phyloP scores from a whole-genome alignment of 1,140 invertebrate genomes.

The Himalopsyche phryganea region DNA sequence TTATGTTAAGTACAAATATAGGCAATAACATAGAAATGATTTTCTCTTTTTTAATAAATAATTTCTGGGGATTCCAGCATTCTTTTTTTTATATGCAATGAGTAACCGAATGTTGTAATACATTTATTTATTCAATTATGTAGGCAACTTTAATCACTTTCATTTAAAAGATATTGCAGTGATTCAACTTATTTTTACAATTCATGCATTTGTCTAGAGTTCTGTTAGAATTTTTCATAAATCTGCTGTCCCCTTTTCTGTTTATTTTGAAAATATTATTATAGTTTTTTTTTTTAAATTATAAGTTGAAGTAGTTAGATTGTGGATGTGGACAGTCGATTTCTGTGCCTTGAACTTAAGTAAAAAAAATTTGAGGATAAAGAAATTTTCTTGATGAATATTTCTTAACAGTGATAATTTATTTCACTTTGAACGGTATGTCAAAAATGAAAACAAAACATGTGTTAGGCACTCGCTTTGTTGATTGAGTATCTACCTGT shows the following conservation, averaged over 20 bases:
- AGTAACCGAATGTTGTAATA: too few relatives aligned
- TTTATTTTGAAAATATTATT: not conserved
- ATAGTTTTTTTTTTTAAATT: not conserved
- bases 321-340: slow-evolving; percentile 34
- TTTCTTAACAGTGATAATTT: slow-evolving; percentile 4
- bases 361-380: slow-evolving; percentile 22
- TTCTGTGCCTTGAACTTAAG: slow-evolving; percentile 34
- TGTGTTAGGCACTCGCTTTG: not conserved
- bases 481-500: not conserved
- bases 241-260: too few relatives aligned
- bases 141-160: not conserved
- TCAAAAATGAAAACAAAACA: not conserved
- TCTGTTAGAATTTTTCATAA: too few relatives aligned
- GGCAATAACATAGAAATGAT: too few relatives aligned
- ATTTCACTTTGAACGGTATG: slow-evolving; percentile 1
- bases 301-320: slow-evolving; percentile 17
- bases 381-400: slow-evolving; percentile 24
- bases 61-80: too few relatives aligned
- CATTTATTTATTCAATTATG: slow-evolving; percentile 5
- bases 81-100: too few relatives aligned
- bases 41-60: too few relatives aligned
- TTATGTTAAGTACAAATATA: too few relatives aligned
- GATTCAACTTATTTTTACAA: too few relatives aligned
- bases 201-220: too few relatives aligned
- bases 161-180: too few relatives aligned